Evolutionary conservation across 2,113 vertebrate species (phyloP).

Genomic region (Lophius piscatorius): DNA sequence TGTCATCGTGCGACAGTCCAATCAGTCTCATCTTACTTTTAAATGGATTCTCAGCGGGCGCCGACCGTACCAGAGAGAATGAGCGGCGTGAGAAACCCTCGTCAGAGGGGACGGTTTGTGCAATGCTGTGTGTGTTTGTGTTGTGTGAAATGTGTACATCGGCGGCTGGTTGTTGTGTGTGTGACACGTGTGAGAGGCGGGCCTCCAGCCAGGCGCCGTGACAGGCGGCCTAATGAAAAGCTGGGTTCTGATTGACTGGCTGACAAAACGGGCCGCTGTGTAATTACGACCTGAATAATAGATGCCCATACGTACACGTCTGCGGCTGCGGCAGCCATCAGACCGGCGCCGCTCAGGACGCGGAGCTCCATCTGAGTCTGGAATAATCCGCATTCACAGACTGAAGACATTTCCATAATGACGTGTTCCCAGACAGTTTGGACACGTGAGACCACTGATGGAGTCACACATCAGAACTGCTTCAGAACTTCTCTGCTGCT

Average conservation of each 20-base stretch:
- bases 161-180: constrained; percentile 20
- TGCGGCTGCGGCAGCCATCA: constrained; percentile 51
- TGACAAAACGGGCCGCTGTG: constrained; percentile 74
- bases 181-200: constrained; percentile 41
- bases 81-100: constrained; percentile 26
- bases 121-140: constrained; percentile 10
- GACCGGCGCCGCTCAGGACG: constrained; percentile 26
- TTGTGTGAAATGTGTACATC: constrained; percentile 2
- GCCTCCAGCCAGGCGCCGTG: constrained; percentile 62
- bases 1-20: constrained; percentile 64
- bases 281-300: constrained; percentile 84
- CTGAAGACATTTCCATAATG: constrained; percentile 21
- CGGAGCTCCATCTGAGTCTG: constrained; percentile 7
- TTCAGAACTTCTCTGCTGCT: not conserved
- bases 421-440: constrained; percentile 26
- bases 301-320: constrained; percentile 70
- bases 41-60: constrained; percentile 63
- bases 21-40: constrained; percentile 77
- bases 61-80: constrained; percentile 27
- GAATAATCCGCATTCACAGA: constrained; percentile 13
- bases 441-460: constrained; percentile 10
- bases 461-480: constrained; percentile 10
- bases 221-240: constrained; percentile 80
- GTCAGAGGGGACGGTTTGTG: not conserved
- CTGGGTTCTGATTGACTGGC: constrained; percentile 76